phyloP scores from a whole-genome alignment of 2,113 vertebrate species.

The Proteles cristata region DNA sequence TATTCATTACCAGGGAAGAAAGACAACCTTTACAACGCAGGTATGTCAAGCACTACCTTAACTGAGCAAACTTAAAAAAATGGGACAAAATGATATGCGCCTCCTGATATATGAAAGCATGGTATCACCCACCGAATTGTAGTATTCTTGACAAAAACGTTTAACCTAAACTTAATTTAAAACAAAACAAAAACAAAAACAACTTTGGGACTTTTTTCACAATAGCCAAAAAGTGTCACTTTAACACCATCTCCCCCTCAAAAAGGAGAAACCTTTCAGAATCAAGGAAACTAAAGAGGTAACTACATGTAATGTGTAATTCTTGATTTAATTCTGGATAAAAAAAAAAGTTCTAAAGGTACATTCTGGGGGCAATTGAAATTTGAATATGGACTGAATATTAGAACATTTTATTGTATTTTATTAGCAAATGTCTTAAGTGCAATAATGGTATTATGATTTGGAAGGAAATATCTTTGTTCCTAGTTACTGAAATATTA shows the following conservation, averaged over 20 bases:
- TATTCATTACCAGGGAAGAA: not conserved
- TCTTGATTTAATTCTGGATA: not conserved
- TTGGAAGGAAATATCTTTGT: not conserved
- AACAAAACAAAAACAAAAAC: not conserved
- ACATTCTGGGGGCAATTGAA: not conserved
- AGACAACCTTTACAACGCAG: not conserved
- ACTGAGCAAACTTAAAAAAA: not conserved
- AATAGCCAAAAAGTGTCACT: not conserved
- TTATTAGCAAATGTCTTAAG: not conserved
- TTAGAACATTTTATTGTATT: not conserved
- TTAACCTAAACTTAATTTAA: not conserved
- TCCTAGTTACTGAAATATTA: not conserved
- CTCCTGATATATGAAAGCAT: not conserved
- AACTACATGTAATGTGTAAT: not conserved
- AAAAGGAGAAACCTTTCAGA: not conserved
- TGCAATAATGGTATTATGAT: not conserved
- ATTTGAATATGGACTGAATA: not conserved
- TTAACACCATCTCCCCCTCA: not conserved
- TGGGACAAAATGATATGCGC: not conserved
- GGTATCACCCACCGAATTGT: not conserved
- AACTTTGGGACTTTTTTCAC: not conserved
- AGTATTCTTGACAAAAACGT: not conserved
- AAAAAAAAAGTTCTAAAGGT: not conserved
- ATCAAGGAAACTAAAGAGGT: not conserved
- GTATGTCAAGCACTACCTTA: not conserved